phyloP scores from a whole-genome alignment of 2,113 vertebrate species.

The Cynopterus brachyotis region DNA sequence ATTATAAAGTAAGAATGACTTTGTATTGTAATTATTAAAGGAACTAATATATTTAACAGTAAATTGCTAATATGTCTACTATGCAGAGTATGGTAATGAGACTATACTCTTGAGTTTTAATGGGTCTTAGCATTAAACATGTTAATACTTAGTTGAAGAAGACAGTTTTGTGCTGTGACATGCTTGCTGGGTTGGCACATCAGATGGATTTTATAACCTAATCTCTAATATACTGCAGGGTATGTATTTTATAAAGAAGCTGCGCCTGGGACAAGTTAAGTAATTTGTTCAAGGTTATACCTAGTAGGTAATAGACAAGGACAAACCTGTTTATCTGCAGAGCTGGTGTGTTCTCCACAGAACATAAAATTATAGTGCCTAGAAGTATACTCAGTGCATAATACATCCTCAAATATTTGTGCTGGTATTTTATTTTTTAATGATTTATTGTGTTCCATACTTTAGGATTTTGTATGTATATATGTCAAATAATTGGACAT shows the following conservation, averaged over 20 bases:
- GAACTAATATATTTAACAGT: background rate
- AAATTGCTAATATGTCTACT: slow-evolving; percentile 31
- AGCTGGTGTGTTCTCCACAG: background rate
- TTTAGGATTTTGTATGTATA: background rate
- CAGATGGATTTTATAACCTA: background rate
- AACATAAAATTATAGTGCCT: background rate
- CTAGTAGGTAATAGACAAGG: background rate
- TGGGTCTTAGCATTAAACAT: background rate
- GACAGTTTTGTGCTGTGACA: background rate
- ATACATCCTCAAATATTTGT: background rate
- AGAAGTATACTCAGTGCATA: background rate
- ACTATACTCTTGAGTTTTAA: background rate
- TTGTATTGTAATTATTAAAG: background rate
- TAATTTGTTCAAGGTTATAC: background rate
- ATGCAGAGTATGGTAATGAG: background rate
- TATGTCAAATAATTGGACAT: background rate
- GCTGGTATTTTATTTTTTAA: background rate
- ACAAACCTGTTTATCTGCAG: background rate
- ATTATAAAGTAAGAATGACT: background rate
- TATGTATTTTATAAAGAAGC: background rate
- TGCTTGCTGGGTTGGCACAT: background rate
- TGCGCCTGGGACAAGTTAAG: background rate
- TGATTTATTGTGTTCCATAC: background rate
- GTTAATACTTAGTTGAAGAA: background rate
- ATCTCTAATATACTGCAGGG: background rate